phyloP scores from a whole-genome alignment of 2,888 invertebrate genomes.

The Agriopis marginaria region DNA sequence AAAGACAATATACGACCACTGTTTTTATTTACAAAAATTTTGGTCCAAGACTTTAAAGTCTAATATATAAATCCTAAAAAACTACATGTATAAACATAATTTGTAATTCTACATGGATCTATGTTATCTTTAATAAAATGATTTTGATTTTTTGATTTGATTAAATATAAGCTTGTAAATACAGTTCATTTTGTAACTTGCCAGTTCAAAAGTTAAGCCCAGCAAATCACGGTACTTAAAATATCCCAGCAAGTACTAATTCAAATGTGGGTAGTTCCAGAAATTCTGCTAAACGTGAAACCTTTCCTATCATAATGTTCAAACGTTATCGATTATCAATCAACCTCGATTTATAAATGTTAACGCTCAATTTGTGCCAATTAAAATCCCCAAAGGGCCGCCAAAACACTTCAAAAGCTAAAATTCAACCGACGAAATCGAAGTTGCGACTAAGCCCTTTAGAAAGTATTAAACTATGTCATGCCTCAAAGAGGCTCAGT shows the following conservation, averaged over 20 bases:
- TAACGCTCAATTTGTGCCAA: slow-evolving; percentile 28
- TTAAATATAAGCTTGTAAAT: too few species aligned
- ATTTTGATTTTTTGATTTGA: too few species aligned
- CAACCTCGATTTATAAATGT: slow-evolving; percentile 19
- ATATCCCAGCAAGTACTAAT: not conserved
- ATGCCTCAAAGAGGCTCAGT: slow-evolving; percentile 46
- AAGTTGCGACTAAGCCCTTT: slow-evolving; percentile 35
- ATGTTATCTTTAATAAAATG: too few species aligned
- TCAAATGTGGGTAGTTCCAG: not conserved
- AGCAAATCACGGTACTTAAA: not conserved
- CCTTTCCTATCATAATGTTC: not conserved
- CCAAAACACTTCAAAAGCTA: slow-evolving; percentile 36
- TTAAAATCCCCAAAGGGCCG: slow-evolving; percentile 20
- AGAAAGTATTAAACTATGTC: slow-evolving; percentile 53
- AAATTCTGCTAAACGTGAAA: not conserved
- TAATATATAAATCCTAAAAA: too few species aligned
- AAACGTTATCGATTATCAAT: slow-evolving; percentile 23
- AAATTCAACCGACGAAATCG: slow-evolving; percentile 40
- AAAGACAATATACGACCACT: too few species aligned
- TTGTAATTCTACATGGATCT: too few species aligned
- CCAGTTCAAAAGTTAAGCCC: not conserved
- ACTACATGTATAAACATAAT: too few species aligned
- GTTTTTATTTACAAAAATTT: too few species aligned
- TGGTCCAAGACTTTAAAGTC: too few species aligned
- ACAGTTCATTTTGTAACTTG: too few species aligned